phyloP scores from a whole-genome alignment of 2,888 invertebrate species.

The Terebella lapidaria region DNA sequence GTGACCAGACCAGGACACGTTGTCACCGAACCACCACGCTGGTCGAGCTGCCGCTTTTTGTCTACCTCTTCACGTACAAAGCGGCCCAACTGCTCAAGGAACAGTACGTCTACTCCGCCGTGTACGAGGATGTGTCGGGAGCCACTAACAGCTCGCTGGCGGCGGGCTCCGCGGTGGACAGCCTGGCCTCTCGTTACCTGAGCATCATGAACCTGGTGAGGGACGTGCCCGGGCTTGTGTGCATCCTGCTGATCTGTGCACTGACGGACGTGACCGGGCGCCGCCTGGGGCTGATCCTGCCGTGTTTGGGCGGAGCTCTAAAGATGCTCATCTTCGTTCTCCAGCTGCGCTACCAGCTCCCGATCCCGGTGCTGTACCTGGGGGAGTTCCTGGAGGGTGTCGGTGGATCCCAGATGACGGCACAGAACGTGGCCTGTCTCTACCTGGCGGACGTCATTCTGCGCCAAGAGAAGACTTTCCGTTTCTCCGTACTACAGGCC shows the following conservation, averaged over 20 bases:
- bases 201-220: constrained; percentile 2
- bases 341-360: neutral
- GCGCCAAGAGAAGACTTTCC: neutral
- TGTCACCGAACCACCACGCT: no score
- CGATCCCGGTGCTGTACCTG: neutral
- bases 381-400: constrained; percentile 5
- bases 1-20: no score
- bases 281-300: constrained; percentile 6
- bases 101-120: neutral
- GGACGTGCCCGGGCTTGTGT: constrained; percentile 5
- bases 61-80: constrained; percentile 9
- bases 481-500: constrained; percentile 5
- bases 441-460: constrained; percentile 9
- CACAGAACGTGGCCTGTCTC: constrained; percentile 7
- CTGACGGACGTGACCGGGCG: constrained; percentile 5
- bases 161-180: no score
- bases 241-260: constrained; percentile 8
- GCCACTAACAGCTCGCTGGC: no score
- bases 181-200: constrained; percentile 3
- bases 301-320: neutral
- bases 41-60: constrained; percentile 5
- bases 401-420: constrained; percentile 8
- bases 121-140: no score
- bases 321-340: constrained; percentile 4
- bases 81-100: constrained; percentile 5